These are phyloP conservation scores for Phalloptychus januarius DNA, from an alignment of 2,797 vertebrate genomes.

Conservation along the genomic window DNA sequence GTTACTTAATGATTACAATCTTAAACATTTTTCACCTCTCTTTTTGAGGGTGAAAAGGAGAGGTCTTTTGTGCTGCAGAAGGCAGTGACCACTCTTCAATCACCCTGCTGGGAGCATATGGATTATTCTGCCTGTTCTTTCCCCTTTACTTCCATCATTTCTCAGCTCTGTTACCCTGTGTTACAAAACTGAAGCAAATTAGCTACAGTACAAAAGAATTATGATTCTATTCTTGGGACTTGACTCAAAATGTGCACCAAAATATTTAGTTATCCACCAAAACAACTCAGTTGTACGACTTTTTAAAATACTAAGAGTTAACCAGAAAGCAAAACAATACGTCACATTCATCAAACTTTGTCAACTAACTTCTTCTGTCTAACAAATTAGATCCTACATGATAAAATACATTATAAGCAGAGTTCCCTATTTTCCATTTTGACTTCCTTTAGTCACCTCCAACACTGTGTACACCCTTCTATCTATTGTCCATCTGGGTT, in stretches of 20 bases:
- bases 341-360: conserved; percentile 17
- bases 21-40: conserved; percentile 17
- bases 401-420: conserved; percentile 23
- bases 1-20: conserved; percentile 26
- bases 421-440: conserved; percentile 34
- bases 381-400: conserved; percentile 21
- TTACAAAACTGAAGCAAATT: not conserved
- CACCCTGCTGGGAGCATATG: conserved; percentile 75
- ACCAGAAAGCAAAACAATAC: not conserved
- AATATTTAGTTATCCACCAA: not conserved
- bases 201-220: not conserved
- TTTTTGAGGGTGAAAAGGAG: conserved; percentile 29
- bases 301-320: conserved; percentile 7
- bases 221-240: not conserved
- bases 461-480: conserved; percentile 55
- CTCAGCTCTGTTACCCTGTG: conserved; percentile 19
- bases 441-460: conserved; percentile 37
- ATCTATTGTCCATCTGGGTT: conserved; percentile 62
- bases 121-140: conserved; percentile 56
- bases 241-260: not conserved
- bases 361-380: conserved; percentile 6
- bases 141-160: conserved; percentile 27
- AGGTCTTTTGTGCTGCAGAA: conserved; percentile 50
- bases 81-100: conserved; percentile 52
- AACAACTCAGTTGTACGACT: not conserved